These are phyloP conservation scores for Entelurus aequoreus DNA, from an alignment of 2,113 vertebrate species.

Conservation along the genomic window DNA sequence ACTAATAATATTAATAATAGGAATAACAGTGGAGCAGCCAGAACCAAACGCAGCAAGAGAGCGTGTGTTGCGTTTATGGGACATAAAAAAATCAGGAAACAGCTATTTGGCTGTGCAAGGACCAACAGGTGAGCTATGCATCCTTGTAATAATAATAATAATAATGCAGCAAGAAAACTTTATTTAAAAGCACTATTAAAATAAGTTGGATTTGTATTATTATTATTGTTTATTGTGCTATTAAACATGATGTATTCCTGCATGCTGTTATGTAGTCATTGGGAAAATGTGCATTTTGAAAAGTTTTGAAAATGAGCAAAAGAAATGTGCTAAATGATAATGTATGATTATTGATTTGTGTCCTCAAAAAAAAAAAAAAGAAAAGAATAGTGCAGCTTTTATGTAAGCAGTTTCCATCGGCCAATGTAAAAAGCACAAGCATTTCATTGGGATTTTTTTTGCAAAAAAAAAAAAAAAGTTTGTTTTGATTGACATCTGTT, in stretches of 20 bases:
- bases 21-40: slow-evolving; percentile 12
- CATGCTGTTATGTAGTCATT: background rate
- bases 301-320: background rate
- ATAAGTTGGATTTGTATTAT: background rate
- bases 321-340: slow-evolving; percentile 21
- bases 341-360: slow-evolving; percentile 54
- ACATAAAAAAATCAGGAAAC: slow-evolving; percentile 23
- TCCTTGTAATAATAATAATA: background rate
- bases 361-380: slow-evolving; percentile 22
- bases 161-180: too few species aligned
- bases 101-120: slow-evolving; percentile 21
- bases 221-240: background rate
- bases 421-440: background rate
- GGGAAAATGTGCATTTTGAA: background rate
- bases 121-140: slow-evolving; percentile 51
- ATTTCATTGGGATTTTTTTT: too few species aligned
- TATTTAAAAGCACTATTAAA: background rate
- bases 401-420: slow-evolving; percentile 69
- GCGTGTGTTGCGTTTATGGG: slow-evolving; percentile 27
- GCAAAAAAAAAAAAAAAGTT: too few species aligned
- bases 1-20: background rate
- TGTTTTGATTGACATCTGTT: too few species aligned
- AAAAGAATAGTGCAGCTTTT: slow-evolving; percentile 58
- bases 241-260: too few species aligned
- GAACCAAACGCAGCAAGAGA: slow-evolving; percentile 10